A percentile compares a stretch with the other conserved stretches of the same genome.
These are phyloP conservation scores for Amphilophus citrinellus DNA, from an alignment of 2,113 vertebrate genomes.

Conservation along the genomic window DNA sequence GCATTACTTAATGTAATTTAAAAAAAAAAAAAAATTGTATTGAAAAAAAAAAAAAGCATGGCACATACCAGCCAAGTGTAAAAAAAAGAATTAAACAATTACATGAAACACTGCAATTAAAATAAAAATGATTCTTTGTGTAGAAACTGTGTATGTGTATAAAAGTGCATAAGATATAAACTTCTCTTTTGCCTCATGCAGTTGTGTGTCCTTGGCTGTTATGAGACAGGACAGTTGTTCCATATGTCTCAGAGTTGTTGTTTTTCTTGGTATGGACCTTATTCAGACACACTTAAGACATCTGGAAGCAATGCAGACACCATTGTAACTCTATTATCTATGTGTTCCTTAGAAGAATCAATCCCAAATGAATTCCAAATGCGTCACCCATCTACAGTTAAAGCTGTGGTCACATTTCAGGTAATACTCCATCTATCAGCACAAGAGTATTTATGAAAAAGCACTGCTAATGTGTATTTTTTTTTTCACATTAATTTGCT, in stretches of 20 bases:
- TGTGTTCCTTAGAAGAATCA: neutral
- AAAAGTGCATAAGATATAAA: neutral
- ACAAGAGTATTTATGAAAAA: constrained; percentile 20
- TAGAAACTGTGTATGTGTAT: neutral
- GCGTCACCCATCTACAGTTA: neutral
- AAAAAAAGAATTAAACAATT: neutral
- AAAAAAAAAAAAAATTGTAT: neutral
- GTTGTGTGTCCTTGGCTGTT: neutral
- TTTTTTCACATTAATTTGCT: constrained; percentile 11
- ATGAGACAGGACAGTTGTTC: neutral
- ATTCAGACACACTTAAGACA: neutral
- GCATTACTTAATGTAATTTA: neutral
- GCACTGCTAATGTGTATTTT: neutral
- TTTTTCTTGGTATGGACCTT: neutral
- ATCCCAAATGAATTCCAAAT: neutral
- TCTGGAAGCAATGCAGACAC: neutral
- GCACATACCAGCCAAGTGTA: neutral
- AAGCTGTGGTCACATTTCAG: neutral
- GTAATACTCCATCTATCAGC: neutral
- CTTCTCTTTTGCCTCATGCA: neutral
- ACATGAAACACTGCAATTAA: neutral
- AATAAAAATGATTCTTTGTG: neutral
- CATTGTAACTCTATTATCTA: neutral
- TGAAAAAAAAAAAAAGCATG: neutral
- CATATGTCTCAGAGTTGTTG: neutral